Base-by-base conservation (phyloP, 2,888 invertebrate species). In the Erebia ligea region DNA sequence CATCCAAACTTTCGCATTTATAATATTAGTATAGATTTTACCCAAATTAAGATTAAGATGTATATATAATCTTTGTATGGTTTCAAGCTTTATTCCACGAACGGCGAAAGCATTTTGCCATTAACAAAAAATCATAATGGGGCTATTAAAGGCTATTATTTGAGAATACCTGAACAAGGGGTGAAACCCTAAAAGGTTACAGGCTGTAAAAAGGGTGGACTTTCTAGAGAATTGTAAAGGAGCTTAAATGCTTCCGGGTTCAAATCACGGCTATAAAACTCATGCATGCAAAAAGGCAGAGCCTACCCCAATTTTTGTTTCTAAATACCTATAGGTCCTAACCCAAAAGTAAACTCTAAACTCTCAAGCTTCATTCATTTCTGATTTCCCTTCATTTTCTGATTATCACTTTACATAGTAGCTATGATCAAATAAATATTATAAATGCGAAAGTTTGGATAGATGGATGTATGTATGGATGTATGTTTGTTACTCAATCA, bases 121-220 rank as follows among this genome's bases (percentile, higher is more conserved):
- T 61, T 61, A 45, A 45, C 59, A 61, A 42, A 61, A 58, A 61
- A 19, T 11, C 17, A 17, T 40, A 42, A 61, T 61, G 61, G 61
- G 19, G 61, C 42, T 21, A 61, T 61, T 45, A 61, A 42, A 42
- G 42, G 61, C 42, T 21, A 61, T 61, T 61, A 61, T 61, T 61
- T 42, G 61, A 17, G n/a, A 11, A 61, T 17, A 61, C 42, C 17
- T 61, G 17, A 61, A 61, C 45, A 48, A 58, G 58, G 57, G 25
- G 45, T 67, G 45, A 58, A 67, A 57, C 21, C 25, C 21, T 48
- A 58, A 58, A 58, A 54, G 54, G 54, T 19, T 54, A 54, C 54
- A 67, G 65, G 25, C 48, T 58, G 34, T 34, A 45, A 25, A 58
- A 58, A 67, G 17, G 54, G 54, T 54, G 54, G 54, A 54, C 19